phyloP scores from a whole-genome alignment of 23 tunicate species.

The Phallusia fumigata region DNA sequence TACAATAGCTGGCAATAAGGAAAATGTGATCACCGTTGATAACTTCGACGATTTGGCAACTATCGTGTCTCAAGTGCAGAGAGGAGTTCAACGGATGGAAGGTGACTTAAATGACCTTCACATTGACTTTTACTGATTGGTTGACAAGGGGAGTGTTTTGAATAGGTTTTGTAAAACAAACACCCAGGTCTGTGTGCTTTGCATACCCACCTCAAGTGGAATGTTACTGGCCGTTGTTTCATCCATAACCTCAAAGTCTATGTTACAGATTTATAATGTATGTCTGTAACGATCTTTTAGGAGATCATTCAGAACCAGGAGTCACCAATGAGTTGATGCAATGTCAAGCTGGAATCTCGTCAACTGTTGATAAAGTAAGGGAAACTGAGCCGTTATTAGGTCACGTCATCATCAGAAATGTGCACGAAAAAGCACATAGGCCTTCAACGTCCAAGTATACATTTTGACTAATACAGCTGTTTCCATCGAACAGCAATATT shows the following conservation, averaged over 20 bases:
- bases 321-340: slow-evolving; percentile 71
- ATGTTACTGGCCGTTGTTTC: too few relatives aligned
- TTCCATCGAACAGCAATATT: too few relatives aligned
- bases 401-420: too few relatives aligned
- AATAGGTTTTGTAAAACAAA: too few relatives aligned
- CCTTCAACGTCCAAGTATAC: too few relatives aligned
- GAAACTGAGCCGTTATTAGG: not conserved
- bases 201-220: too few relatives aligned
- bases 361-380: slow-evolving; percentile 30
- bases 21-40: slow-evolving; percentile 69
- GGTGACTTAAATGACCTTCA: slow-evolving; percentile 29
- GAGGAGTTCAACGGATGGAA: slow-evolving; percentile 68
- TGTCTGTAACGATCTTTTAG: not conserved
- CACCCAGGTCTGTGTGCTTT: too few relatives aligned
- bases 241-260: too few relatives aligned
- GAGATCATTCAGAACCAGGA: slow-evolving; percentile 36
- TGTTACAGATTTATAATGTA: too few relatives aligned
- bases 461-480: too few relatives aligned
- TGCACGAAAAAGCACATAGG: too few relatives aligned
- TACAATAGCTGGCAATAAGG: slow-evolving; percentile 52
- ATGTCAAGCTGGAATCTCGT: slow-evolving; percentile 80
- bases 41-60: slow-evolving; percentile 63
- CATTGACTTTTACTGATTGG: not conserved
- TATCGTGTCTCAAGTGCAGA: slow-evolving; percentile 60
- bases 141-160: too few relatives aligned